Percentiles rank a stretch among this genome's conserved stretches.
phyloP scores from a whole-genome alignment of 2,888 invertebrate genomes.

The Heliconius ismenius region DNA sequence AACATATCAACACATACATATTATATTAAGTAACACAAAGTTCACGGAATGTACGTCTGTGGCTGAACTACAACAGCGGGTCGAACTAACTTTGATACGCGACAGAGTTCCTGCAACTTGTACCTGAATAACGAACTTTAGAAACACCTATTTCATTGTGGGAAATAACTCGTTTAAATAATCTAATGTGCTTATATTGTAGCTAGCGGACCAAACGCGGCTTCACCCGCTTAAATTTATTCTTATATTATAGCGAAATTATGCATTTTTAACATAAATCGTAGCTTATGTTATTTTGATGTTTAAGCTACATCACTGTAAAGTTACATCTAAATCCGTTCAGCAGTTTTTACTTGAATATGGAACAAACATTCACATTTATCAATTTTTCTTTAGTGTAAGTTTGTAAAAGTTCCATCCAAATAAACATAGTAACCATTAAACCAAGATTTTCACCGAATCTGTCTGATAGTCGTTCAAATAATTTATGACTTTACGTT shows the following conservation, averaged over 20 bases:
- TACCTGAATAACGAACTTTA: constrained; percentile 4
- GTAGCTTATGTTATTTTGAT: no score
- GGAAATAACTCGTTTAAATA: neutral
- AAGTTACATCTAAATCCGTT: no score
- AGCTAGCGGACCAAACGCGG: no score
- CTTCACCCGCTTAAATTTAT: no score
- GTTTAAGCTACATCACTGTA: no score
- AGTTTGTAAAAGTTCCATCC: neutral
- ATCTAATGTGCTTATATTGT: neutral
- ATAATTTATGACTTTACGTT: constrained; percentile 16
- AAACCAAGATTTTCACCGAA: neutral
- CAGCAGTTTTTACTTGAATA: no score
- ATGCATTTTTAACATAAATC: no score
- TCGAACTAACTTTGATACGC: neutral
- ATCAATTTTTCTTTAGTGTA: neutral
- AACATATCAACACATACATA: neutral
- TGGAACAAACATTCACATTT: no score
- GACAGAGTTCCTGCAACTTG: neutral
- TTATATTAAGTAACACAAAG: neutral
- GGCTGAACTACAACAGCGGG: neutral
- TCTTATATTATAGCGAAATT: no score
- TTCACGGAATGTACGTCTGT: constrained; percentile 4
- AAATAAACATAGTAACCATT: neutral
- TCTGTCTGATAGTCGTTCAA: constrained; percentile 9
- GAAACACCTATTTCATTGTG: neutral